Evolutionary conservation across 2,888 invertebrate species (phyloP), one percentile per base, ranked within the genome.

Genomic region (Philereme transversata): DNA sequence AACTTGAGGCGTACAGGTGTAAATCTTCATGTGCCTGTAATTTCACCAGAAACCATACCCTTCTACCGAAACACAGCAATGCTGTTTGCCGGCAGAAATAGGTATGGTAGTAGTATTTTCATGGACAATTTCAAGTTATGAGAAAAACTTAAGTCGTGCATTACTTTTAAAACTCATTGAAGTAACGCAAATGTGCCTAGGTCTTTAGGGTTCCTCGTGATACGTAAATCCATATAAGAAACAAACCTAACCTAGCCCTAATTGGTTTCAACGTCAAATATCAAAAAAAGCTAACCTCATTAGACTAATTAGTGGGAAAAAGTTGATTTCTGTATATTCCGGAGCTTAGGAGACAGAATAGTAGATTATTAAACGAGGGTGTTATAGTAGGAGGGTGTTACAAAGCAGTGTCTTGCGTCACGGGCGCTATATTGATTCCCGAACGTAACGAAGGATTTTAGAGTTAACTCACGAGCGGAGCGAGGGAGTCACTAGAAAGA

Each of bases 301-400:
- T 90, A 90, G 72, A 84, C 85, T 90, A 90, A 90, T 90, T 90
- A 90, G 86, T 70, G 72, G 73, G 79, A 84, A 88, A 87, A 88
- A 84, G 80, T 83, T 81, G 81, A 82, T 83, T 81, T 75, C 66
- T 75, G 70, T 64, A 71, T 77, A 83, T 87, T 83, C 85, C 83
- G 82, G 79, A 83, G 44, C 9, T 68, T 10, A 75, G 73, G 74
- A 70, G 59, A 77, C 40, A 51, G 57, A 22, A 22, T 11, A 45
- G 33, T 46, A 46, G 3, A 3, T 22, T 22, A 22, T 22, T 22
- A 22, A 2, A 22, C 22, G 22, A 22, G 22, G 22, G 22, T 1
- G n/a, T n/a, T n/a, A n/a, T n/a, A n/a, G n/a, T n/a, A n/a, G n/a
- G n/a, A n/a, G n/a, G n/a, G n/a, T n/a, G n/a, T n/a, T n/a, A 22